Base-by-base conservation (phyloP, 2,888 invertebrate species). In the Thymelicus lineola region DNA sequence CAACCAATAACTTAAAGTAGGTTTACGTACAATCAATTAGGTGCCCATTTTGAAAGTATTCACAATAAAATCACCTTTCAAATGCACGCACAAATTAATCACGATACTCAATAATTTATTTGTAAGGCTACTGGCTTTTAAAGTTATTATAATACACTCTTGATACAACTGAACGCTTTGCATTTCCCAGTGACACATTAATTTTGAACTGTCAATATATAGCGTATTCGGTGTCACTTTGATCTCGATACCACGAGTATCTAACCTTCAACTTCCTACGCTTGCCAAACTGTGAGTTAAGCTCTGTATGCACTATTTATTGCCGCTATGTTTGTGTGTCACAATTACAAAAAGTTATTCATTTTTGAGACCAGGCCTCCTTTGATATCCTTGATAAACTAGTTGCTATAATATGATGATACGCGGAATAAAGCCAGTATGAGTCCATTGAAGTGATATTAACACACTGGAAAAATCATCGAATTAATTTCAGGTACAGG, bases 151-250 rank as follows among this genome's bases (percentile, higher is more conserved):
- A 17, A 50, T 50, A 50, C 14, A 50, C 50, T 10, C 50, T 7
- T 50, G 50, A 45, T 15, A 55, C 36, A 42, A 48, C 50, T 59
- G 45, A 62, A 50, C n/a, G 53, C 53, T 61, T 61, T 61, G 55
- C 14, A 62, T 69, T 69, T 57, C 46, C 12, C 42, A 57, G 62
- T 68, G 62, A 61, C 55, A 62, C 73, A 74, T 74, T 72, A 74
- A 75, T 76, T 58, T 72, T 59, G 65, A 71, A 62, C 72, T 73
- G 72, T 71, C 75, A 73, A 66, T 74, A 71, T 66, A 70, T 68
- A 68, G 68, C 68, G 68, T 46, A 68, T 68, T 68, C 55, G 61
- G 55, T 68, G 69, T 66, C 74, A 68, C 55, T 67, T 66, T 64
- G 55, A 74, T 73, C 74, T 72, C 69, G 72, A 74, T 74, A 72